Evolutionary conservation across 2,888 invertebrate genomes (phyloP).

Genomic region (Labia minor): DNA sequence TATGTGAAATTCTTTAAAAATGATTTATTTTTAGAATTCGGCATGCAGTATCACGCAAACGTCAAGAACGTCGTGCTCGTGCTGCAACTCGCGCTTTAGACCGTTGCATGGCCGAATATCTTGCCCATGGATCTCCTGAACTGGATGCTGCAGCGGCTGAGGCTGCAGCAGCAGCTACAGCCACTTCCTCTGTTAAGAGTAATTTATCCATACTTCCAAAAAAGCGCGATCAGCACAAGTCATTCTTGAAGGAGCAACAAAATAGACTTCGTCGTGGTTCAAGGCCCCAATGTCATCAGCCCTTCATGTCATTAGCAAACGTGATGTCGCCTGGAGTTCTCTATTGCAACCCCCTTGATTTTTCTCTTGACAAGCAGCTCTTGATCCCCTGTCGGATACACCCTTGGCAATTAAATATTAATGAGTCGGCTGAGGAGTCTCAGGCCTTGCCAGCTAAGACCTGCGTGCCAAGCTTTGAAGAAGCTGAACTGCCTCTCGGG

Average conservation of each 20-base stretch:
- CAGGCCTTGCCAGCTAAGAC: not conserved
- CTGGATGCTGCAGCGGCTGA: not conserved
- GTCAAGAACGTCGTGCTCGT: not conserved
- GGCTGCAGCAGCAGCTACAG: not conserved
- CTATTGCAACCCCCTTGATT: no score
- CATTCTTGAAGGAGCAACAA: not conserved
- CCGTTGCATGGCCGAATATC: not conserved
- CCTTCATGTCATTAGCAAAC: not conserved
- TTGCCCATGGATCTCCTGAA: not conserved
- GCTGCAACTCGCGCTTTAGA: not conserved
- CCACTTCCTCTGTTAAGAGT: not conserved
- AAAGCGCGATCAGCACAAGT: not conserved
- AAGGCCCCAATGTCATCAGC: not conserved
- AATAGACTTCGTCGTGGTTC: not conserved
- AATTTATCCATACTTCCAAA: not conserved
- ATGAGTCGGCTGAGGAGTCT: not conserved
- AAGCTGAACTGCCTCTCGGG: no score
- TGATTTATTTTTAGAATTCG: no score
- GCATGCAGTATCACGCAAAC: not conserved
- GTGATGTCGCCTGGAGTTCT: not conserved
- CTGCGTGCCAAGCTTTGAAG: not conserved
- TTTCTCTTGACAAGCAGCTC: no score
- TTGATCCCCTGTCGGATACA: not conserved
- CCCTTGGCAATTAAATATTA: constrained; percentile 13
- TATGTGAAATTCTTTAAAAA: no score